Conservation (phyloP, 1,140 invertebrate species). For the Cydia pomonella region DNA sequence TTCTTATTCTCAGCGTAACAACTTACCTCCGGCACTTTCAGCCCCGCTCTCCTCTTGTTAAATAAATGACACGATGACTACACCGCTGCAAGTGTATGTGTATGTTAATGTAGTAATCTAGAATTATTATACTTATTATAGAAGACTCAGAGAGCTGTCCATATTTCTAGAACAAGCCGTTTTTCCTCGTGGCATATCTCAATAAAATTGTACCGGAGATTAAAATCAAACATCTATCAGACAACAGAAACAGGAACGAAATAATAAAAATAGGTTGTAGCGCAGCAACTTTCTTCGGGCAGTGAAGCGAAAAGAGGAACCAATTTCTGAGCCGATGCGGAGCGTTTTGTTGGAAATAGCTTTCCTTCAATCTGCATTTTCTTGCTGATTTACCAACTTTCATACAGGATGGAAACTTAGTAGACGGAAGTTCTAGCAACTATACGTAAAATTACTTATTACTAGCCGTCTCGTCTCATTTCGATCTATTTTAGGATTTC, state of each 20-base stretch:
- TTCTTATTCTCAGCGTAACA: no score
- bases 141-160: not conserved
- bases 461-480: slow-evolving; percentile 57
- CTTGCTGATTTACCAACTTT: slow-evolving; percentile 80
- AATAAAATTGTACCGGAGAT: slow-evolving; percentile 56
- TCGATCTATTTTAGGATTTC: slow-evolving; percentile 33
- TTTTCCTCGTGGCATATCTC: not conserved
- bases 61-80: no score
- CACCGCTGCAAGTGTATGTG: no score
- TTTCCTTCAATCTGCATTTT: slow-evolving; percentile 80
- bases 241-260: slow-evolving; percentile 66
- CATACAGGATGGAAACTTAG: slow-evolving; percentile 63
- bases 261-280: slow-evolving; percentile 78
- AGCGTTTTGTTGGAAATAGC: slow-evolving; percentile 80
- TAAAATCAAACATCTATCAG: slow-evolving; percentile 63
- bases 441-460: slow-evolving; percentile 61
- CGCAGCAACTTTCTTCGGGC: slow-evolving; percentile 75
- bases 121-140: not conserved
- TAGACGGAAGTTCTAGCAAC: slow-evolving; percentile 51
- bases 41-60: no score
- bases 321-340: slow-evolving; percentile 78
- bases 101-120: not conserved
- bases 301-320: slow-evolving; percentile 73
- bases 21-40: no score
- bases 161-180: not conserved